Evolutionary conservation across 2,113 vertebrate genomes (phyloP).

Genomic region (Ceuthmochares aereus): DNA sequence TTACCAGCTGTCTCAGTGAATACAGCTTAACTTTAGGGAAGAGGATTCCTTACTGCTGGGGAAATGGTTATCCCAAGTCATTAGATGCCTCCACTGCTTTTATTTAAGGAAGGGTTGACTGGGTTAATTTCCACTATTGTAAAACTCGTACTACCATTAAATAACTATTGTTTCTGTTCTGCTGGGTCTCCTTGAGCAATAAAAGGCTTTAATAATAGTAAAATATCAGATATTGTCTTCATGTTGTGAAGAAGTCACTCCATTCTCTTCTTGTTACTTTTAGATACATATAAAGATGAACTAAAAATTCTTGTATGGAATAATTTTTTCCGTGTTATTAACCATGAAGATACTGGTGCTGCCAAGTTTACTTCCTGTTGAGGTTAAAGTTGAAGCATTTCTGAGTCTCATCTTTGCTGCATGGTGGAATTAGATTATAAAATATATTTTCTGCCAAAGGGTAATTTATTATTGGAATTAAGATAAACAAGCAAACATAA

Average conservation of each 20-base stretch:
- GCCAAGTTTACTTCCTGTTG: background rate
- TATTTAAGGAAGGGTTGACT: background rate
- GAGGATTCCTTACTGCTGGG: background rate
- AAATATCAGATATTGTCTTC: background rate
- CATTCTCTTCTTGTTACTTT: background rate
- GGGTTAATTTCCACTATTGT: background rate
- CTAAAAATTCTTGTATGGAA: background rate
- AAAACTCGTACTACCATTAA: background rate
- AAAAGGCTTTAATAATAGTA: background rate
- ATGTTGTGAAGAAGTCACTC: background rate
- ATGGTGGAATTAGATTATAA: background rate
- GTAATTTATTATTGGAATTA: background rate
- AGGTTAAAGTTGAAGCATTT: background rate
- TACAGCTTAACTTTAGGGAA: background rate
- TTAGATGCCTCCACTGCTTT: background rate
- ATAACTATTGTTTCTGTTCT: background rate
- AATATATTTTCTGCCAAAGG: background rate
- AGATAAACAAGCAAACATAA: background rate
- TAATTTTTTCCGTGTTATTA: background rate
- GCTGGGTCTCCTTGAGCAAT: background rate
- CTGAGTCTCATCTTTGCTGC: background rate
- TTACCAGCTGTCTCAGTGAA: background rate
- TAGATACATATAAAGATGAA: background rate
- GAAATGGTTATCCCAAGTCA: background rate
- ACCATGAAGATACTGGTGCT: background rate